Evolutionary conservation across 2,888 invertebrate species (phyloP).

Genomic region (Lobophora halterata): DNA sequence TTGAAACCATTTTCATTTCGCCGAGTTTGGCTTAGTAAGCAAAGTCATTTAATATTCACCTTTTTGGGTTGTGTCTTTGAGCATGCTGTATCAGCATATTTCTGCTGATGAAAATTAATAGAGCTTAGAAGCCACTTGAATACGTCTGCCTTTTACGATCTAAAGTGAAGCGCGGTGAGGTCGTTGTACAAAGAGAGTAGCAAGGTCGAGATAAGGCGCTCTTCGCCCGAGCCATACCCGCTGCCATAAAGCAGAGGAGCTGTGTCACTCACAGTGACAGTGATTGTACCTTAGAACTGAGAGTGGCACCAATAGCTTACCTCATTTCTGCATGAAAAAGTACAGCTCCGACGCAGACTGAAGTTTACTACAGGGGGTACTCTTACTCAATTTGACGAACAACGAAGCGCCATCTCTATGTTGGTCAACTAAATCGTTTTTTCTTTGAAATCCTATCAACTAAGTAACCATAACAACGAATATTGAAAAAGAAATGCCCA

Average conservation of each 20-base stretch:
- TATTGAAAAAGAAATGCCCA: too few relatives aligned
- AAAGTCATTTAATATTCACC: conserved; percentile 13
- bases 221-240: conserved; percentile 4
- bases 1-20: conserved; percentile 13
- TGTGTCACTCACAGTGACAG: neutral
- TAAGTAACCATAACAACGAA: too few relatives aligned
- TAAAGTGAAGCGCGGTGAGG: conserved; percentile 20
- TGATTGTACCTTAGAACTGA: neutral
- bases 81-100: conserved; percentile 10
- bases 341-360: too few relatives aligned
- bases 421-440: too few relatives aligned
- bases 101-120: conserved; percentile 11
- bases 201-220: conserved; percentile 31
- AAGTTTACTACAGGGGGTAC: too few relatives aligned
- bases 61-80: conserved; percentile 4
- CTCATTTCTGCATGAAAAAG: too few relatives aligned
- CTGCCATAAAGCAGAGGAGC: conserved; percentile 4
- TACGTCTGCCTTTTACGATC: conserved; percentile 33
- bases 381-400: too few relatives aligned
- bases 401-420: too few relatives aligned
- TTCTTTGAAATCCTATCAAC: too few relatives aligned
- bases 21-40: conserved; percentile 11
- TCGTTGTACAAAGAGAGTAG: conserved; percentile 32
- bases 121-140: conserved; percentile 24
- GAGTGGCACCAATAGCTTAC: too few relatives aligned